These are phyloP conservation scores for Callipepla squamata DNA, from an alignment of 2,113 vertebrate genomes.

Conservation along the genomic window DNA sequence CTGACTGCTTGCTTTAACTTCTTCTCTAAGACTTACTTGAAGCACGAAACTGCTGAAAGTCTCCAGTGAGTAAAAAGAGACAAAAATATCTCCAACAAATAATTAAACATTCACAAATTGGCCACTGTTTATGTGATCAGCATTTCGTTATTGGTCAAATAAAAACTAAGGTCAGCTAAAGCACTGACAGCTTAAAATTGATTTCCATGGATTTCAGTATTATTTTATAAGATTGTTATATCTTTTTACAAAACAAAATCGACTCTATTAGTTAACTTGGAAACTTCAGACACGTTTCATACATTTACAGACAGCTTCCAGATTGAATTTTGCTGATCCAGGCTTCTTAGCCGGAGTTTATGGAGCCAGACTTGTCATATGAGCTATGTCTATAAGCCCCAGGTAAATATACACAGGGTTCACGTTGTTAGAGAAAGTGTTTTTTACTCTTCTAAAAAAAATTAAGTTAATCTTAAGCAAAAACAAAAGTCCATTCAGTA, in stretches of 20 bases:
- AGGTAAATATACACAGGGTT: constrained; percentile 65
- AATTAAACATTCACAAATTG: not conserved
- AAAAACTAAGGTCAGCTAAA: not conserved
- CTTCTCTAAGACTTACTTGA: constrained; percentile 11
- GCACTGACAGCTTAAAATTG: not conserved
- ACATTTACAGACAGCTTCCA: constrained; percentile 56
- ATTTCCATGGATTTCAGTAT: constrained; percentile 20
- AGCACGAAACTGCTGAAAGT: constrained; percentile 22
- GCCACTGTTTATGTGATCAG: not conserved
- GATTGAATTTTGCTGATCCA: constrained; percentile 62
- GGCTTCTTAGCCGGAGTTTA: constrained; percentile 40
- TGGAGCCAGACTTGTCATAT: constrained; percentile 61
- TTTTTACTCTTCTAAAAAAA: constrained; percentile 56
- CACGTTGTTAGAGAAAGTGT: constrained; percentile 39
- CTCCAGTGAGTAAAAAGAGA: not conserved
- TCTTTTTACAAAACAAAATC: constrained; percentile 45
- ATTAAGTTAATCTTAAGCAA: constrained; percentile 54
- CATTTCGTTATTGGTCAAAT: not conserved
- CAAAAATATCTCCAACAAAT: not conserved
- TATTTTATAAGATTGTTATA: not conserved
- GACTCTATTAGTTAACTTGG: constrained; percentile 18
- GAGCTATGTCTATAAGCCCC: constrained; percentile 68
- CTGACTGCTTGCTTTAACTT: constrained; percentile 3
- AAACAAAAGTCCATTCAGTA: constrained; percentile 61
- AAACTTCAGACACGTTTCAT: constrained; percentile 46